These are phyloP conservation scores for Rhagoletis pomonella DNA, from an alignment of 1,140 invertebrate species.

Conservation along the genomic window DNA sequence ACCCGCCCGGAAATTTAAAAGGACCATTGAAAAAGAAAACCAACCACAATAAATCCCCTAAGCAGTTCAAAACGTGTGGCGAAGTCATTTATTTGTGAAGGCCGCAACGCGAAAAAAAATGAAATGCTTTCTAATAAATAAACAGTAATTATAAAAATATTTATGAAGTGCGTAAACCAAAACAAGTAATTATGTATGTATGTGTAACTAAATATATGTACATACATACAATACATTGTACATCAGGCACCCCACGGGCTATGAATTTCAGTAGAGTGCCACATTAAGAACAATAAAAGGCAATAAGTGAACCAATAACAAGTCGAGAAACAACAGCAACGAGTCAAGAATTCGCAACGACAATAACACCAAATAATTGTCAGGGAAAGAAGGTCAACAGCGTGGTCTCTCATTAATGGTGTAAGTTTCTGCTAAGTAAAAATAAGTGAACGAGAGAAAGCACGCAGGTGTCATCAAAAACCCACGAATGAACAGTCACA, in stretches of 20 bases:
- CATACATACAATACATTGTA: no score
- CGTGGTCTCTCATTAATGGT: background rate
- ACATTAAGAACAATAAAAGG: constrained; percentile 8
- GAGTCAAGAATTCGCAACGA: background rate
- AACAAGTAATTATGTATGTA: no score
- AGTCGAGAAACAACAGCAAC: background rate
- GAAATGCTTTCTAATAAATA: background rate
- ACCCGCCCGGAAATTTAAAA: no score
- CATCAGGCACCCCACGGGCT: background rate
- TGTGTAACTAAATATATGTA: no score
- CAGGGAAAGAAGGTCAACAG: background rate
- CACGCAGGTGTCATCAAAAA: constrained; percentile 2
- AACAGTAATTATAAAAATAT: background rate
- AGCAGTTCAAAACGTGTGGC: no score
- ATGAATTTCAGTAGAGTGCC: background rate
- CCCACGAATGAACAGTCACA: background rate
- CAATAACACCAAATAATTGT: background rate
- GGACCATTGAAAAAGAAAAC: no score
- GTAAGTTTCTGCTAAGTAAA: background rate
- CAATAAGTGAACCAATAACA: constrained; percentile 16
- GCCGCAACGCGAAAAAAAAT: background rate
- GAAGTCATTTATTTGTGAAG: no score
- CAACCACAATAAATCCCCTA: no score
- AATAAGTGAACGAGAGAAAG: background rate
- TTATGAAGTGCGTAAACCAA: no score